A percentile compares a stretch with the other conserved stretches of the same genome.
Evolutionary conservation across 2,797 vertebrate species (phyloP).

Genomic region (Novumbra hubbsi): DNA sequence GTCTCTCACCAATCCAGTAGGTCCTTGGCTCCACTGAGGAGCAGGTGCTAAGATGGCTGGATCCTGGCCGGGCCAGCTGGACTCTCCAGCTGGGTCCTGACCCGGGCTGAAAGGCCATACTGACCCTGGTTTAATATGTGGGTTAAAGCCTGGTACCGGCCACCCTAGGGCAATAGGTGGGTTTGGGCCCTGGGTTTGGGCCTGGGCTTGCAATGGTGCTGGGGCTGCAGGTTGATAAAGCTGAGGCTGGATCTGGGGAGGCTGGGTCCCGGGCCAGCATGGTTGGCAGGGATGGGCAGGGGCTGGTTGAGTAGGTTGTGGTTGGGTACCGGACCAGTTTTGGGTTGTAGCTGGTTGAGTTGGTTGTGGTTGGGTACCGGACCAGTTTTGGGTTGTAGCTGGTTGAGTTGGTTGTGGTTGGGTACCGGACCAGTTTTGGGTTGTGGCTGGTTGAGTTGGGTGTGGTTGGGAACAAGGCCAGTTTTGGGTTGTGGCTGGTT

Average conservation of each 20-base stretch:
- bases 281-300: slow-evolving; percentile 31
- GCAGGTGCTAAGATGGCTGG: slow-evolving; percentile 42
- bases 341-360: background rate
- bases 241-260: background rate
- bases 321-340: slow-evolving; percentile 23
- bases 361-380: slow-evolving; percentile 12
- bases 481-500: slow-evolving; percentile 7
- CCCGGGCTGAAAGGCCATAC: background rate
- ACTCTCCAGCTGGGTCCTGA: slow-evolving; percentile 67
- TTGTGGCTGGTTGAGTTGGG: slow-evolving; percentile 15
- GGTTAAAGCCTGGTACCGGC: slow-evolving; percentile 30
- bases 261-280: slow-evolving; percentile 7
- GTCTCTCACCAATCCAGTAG: slow-evolving; percentile 64
- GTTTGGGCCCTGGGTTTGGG: slow-evolving; percentile 22
- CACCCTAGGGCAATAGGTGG: slow-evolving; percentile 24
- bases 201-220: slow-evolving; percentile 15
- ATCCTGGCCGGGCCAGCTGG: slow-evolving; percentile 74
- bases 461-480: background rate
- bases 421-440: slow-evolving; percentile 9
- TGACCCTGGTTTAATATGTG: background rate
- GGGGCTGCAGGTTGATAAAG: slow-evolving; percentile 12
- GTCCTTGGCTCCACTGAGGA: slow-evolving; percentile 55
- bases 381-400: slow-evolving; percentile 23
- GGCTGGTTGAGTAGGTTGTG: background rate
- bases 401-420: slow-evolving; percentile 2